These are phyloP conservation scores for Piprites chloris DNA, from an alignment of 2,113 vertebrate species.

Conservation along the genomic window DNA sequence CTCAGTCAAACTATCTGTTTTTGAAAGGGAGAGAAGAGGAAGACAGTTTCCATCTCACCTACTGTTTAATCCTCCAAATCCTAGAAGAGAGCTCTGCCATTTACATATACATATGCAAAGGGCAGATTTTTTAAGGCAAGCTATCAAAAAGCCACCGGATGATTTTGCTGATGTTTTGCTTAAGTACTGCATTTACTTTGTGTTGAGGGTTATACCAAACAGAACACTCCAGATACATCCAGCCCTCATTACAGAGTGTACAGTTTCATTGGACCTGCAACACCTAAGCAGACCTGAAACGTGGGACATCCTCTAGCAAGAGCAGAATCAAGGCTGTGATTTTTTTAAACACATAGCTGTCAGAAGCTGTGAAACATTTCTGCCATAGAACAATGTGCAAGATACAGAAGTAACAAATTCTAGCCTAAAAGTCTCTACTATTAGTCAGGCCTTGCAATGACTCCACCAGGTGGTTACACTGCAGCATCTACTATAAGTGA, in stretches of 20 bases:
- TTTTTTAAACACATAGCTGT: background rate
- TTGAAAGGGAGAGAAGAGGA: background rate
- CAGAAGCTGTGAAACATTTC: background rate
- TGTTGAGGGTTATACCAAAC: background rate
- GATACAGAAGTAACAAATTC: background rate
- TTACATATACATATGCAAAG: background rate
- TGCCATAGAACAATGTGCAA: background rate
- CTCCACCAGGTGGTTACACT: background rate
- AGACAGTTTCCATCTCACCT: background rate
- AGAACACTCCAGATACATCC: background rate
- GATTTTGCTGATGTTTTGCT: background rate
- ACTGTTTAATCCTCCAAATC: background rate
- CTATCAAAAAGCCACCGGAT: background rate
- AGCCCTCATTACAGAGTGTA: background rate
- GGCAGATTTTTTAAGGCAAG: background rate
- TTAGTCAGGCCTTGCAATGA: background rate
- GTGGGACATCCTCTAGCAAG: fast-evolving
- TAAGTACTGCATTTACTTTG: background rate
- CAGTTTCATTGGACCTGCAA: background rate
- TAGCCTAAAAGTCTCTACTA: background rate
- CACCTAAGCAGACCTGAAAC: background rate
- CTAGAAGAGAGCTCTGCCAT: background rate
- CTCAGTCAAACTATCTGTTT: background rate
- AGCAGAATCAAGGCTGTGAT: background rate
- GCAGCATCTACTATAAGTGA: background rate